Evolutionary conservation across 2,113 vertebrate species (phyloP).

Genomic region (Coturnix japonica): DNA sequence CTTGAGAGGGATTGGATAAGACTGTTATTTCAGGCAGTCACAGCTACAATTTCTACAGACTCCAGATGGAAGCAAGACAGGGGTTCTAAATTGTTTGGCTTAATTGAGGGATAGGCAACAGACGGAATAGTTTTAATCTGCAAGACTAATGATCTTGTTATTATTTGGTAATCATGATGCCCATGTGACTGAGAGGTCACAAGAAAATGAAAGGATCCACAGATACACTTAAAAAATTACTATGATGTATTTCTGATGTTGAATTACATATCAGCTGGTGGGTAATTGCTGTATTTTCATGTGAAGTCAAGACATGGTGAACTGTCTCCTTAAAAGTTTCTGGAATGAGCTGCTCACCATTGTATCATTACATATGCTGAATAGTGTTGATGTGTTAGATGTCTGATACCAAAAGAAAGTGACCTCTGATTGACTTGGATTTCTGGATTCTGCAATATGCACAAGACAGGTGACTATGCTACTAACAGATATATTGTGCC

Average conservation of each 20-base stretch:
- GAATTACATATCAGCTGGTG: not conserved
- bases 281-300: not conserved
- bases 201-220: not conserved
- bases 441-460: not conserved
- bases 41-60: not conserved
- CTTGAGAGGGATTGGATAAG: rapidly evolving
- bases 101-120: not conserved
- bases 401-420: not conserved
- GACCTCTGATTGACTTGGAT: not conserved
- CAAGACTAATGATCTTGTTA: not conserved
- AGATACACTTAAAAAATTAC: not conserved
- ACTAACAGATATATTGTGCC: not conserved
- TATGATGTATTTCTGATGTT: not conserved
- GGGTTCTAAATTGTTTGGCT: not conserved
- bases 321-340: not conserved
- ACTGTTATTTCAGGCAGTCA: not conserved
- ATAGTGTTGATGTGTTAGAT: not conserved
- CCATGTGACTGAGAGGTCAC: not conserved
- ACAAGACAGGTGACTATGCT: rapidly evolving
- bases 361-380: not conserved
- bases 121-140: not conserved
- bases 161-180: not conserved
- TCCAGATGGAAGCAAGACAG: not conserved
- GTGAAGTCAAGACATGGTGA: not conserved
- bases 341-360: not conserved